Evolutionary conservation across 2,113 vertebrate genomes (phyloP).

Genomic region (Origma solitaria): DNA sequence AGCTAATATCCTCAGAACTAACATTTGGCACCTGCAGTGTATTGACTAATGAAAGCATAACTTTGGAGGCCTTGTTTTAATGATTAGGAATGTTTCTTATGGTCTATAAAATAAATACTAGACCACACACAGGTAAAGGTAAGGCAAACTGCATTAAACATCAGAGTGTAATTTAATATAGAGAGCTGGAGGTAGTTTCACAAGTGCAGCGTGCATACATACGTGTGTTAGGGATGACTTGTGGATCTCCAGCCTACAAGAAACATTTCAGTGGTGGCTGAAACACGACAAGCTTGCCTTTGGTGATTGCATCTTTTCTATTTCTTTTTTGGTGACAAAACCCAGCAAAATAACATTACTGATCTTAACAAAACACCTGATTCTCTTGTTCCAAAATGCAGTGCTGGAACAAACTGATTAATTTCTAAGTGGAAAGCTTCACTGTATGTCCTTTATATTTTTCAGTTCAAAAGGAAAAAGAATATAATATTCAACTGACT

Average conservation of each 20-base stretch:
- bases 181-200: not conserved
- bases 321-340: not conserved
- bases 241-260: not conserved
- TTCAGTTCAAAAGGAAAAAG: not conserved
- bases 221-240: not conserved
- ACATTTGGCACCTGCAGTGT: not conserved
- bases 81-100: not conserved
- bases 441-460: not conserved
- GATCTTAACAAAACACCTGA: not conserved
- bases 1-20: not conserved
- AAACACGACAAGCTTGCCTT: not conserved
- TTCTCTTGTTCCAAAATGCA: not conserved
- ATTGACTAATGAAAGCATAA: not conserved
- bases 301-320: not conserved
- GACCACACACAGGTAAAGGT: rapidly evolving
- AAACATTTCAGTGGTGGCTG: not conserved
- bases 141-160: not conserved
- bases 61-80: not conserved
- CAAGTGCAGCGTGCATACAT: not conserved
- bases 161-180: not conserved
- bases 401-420: not conserved
- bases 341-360: not conserved
- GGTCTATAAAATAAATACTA: not conserved
- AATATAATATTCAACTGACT: not conserved
- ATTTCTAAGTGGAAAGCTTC: conserved; percentile 5